Percentiles rank a stretch among this genome's conserved stretches.
Conservation (phyloP, 2,797 vertebrate genomes). For the Neopelma chrysocephalum region DNA sequence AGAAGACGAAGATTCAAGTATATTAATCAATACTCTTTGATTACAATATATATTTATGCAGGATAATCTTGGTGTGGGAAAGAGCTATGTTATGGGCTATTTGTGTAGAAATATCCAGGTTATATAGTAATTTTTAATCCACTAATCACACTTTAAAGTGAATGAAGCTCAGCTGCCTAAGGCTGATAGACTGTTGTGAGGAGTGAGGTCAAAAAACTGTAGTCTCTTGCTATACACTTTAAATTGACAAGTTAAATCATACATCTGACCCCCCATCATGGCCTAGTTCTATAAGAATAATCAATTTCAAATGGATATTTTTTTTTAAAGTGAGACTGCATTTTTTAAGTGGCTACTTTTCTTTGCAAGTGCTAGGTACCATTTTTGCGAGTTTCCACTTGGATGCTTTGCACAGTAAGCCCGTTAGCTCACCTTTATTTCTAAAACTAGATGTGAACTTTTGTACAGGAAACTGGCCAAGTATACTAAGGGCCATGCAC, state of each 20-base stretch:
- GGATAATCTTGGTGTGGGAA: not conserved
- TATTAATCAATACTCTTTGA: not conserved
- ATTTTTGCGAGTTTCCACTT: not conserved
- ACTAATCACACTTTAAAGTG: not conserved
- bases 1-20: not conserved
- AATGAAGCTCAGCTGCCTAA: not conserved
- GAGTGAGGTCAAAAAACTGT: not conserved
- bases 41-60: not conserved
- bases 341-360: not conserved
- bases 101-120: not conserved
- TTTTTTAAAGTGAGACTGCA: not conserved
- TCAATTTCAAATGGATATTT: not conserved
- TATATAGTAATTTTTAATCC: not conserved
- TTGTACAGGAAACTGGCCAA: not conserved
- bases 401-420: not conserved
- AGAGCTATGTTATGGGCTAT: not conserved
- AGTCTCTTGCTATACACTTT: not conserved
- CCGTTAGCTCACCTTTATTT: not conserved
- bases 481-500: too few relatives aligned
- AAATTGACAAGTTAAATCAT: not conserved
- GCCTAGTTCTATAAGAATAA: not conserved
- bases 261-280: rapidly evolving
- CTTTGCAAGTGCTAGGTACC: not conserved
- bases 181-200: not conserved
- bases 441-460: not conserved